Evolutionary conservation across 2,113 vertebrate species (phyloP).

Genomic region (Pampusana beccarii): DNA sequence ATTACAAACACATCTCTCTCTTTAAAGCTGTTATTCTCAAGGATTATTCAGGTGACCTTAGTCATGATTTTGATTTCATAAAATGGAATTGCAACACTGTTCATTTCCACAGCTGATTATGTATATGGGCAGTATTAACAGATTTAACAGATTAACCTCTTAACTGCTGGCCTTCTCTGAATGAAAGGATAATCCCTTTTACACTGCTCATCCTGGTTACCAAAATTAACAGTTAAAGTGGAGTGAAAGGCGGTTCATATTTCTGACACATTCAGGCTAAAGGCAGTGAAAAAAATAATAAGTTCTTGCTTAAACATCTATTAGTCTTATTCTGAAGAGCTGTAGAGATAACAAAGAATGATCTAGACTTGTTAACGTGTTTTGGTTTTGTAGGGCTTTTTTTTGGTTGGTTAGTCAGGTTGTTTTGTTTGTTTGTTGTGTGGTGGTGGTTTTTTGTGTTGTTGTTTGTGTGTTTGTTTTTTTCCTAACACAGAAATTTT

Average conservation of each 20-base stretch:
- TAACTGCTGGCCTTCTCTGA: not conserved
- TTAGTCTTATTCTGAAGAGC: not conserved
- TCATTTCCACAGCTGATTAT: conserved; percentile 50
- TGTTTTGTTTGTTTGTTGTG: too few relatives aligned
- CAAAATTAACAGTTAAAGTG: not conserved
- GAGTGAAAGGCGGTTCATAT: not conserved
- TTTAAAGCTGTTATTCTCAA: conserved; percentile 61
- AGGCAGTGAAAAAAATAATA: not conserved
- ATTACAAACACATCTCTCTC: conserved; percentile 33
- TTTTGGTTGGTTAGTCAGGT: too few relatives aligned
- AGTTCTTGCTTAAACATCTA: not conserved
- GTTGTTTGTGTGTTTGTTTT: not conserved
- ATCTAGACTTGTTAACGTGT: not conserved
- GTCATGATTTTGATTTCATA: conserved; percentile 59
- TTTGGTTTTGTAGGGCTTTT: too few relatives aligned
- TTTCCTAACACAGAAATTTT: not conserved
- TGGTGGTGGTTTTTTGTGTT: too few relatives aligned
- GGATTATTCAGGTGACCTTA: conserved; percentile 57
- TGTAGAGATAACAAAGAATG: not conserved
- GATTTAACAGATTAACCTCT: conserved; percentile 51
- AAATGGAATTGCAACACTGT: conserved; percentile 48
- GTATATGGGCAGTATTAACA: conserved; percentile 9
- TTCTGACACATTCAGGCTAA: not conserved
- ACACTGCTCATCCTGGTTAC: rapidly evolving
- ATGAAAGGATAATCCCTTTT: not conserved